Base-by-base conservation (phyloP, 2,888 invertebrate species). In the Troides helena region DNA sequence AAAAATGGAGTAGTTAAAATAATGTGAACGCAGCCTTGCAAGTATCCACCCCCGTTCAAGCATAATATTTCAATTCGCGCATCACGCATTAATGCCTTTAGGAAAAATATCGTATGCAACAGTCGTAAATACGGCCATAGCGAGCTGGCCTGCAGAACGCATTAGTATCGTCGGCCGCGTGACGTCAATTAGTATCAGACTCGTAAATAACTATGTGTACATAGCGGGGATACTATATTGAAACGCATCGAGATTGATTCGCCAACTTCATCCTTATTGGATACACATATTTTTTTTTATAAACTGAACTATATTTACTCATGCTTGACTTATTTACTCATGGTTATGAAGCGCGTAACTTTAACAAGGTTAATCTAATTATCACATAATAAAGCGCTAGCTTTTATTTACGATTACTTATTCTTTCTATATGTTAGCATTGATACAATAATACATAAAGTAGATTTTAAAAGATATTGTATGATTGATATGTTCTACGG, bases 71-170 rank as follows among this genome's bases (percentile, higher is more conserved):
- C 87, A 89, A 84, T 89, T 86, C 77, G 81, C 85, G 81, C 85
- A 85, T 86, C 85, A 85, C 80, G 80, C 85, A 85, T 85, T 86
- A 85, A 84, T 85, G 83, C 82, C 83, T 83, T 83, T 76, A 81
- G 80, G 83, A 88, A 88, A 89, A 89, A 87, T 89, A 88, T 86
- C 79, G 81, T 80, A 86, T 84, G 81, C 83, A 82, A 68, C 77
- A 71, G 73, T 79, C 84, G 78, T 88, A 87, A 88, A 88, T 83
- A 85, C 72, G 71, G 77, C 75, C 75, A 74, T 76, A 78, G 77
- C 76, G 78, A 74, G 76, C 77, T 80, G 79, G 75, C 76, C 77
- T 77, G 78, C 75, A 74, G 75, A 80, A 78, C 78, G 75, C 78
- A 83, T 85, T 81, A 84, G 74, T 72, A 70, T 74, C 72, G 72